Evolutionary conservation across 2,888 invertebrate genomes (phyloP).

Genomic region (Proisotoma minuta): DNA sequence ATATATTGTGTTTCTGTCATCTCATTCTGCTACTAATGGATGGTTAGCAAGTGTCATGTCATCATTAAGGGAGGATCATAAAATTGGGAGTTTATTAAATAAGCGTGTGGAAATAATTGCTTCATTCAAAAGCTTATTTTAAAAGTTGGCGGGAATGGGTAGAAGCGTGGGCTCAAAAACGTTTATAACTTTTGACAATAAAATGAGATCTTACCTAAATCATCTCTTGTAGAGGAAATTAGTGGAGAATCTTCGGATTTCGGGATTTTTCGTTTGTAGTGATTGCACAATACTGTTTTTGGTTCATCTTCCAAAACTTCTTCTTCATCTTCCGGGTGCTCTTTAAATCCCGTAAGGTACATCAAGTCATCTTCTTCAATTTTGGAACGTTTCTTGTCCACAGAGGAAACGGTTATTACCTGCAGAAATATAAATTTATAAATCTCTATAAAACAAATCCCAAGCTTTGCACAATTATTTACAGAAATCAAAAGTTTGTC

Average conservation of each 20-base stretch:
- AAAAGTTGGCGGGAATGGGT: background rate
- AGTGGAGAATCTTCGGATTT: constrained; percentile 47
- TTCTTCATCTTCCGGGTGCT: constrained; percentile 1
- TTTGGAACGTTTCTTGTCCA: constrained; percentile 15
- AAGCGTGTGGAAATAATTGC: too few species aligned
- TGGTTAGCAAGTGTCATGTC: too few species aligned
- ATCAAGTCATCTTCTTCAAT: constrained; percentile 23
- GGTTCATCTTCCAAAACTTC: constrained; percentile 13
- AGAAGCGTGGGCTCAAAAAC: constrained; percentile 1
- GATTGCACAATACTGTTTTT: constrained; percentile 8
- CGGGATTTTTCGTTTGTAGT: constrained; percentile 67
- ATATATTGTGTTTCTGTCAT: too few species aligned
- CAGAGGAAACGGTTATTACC: constrained; percentile 45
- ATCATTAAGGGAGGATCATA: too few species aligned
- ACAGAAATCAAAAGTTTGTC: too few species aligned
- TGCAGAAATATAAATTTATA: constrained; percentile 14
- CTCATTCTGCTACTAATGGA: too few species aligned
- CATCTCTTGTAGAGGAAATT: constrained; percentile 47
- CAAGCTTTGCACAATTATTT: too few species aligned
- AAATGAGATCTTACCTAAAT: constrained; percentile 47
- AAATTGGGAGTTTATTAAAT: too few species aligned
- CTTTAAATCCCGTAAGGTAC: constrained; percentile 26
- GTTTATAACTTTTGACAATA: constrained; percentile 6
- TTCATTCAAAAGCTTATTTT: too few species aligned
- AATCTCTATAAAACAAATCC: background rate